Percentiles rank a stretch among this genome's conserved stretches.
phyloP scores from a whole-genome alignment of 2,888 invertebrate species.

The Acanthosoma haemorrhoidale region DNA sequence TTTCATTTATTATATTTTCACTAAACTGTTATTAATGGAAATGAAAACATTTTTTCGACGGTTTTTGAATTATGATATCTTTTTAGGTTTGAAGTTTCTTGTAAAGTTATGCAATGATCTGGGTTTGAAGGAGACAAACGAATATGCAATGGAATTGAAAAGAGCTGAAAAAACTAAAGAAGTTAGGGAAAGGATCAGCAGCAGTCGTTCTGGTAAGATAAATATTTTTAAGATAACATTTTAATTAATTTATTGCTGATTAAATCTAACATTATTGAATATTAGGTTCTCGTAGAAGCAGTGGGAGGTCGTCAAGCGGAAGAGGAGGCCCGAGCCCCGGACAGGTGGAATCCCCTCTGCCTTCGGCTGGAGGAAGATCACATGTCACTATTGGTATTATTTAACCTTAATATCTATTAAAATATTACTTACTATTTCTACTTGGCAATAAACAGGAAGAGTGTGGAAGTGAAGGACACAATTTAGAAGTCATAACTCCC shows the following conservation, averaged over 20 bases:
- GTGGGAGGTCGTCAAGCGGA: constrained; percentile 51
- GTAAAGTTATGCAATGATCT: constrained; percentile 84
- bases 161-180: constrained; percentile 60
- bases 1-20: background rate
- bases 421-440: too few relatives aligned
- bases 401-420: too few relatives aligned
- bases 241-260: background rate
- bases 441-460: too few relatives aligned
- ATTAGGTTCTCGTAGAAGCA: constrained; percentile 52
- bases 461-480: too few relatives aligned
- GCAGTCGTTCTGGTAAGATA: constrained; percentile 46
- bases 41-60: background rate
- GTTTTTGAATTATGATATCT: background rate
- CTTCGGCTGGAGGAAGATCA: constrained; percentile 14
- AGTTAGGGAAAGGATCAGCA: constrained; percentile 54
- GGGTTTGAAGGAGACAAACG: constrained; percentile 81
- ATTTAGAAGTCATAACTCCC: too few relatives aligned
- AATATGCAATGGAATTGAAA: constrained; percentile 78
- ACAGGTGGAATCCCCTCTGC: constrained; percentile 32
- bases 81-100: constrained; percentile 70
- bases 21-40: background rate
- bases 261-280: background rate
- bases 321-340: constrained; percentile 36
- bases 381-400: background rate
- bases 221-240: background rate